Evolutionary conservation across 2,113 vertebrate species (phyloP).

Genomic region (Psophia crepitans): DNA sequence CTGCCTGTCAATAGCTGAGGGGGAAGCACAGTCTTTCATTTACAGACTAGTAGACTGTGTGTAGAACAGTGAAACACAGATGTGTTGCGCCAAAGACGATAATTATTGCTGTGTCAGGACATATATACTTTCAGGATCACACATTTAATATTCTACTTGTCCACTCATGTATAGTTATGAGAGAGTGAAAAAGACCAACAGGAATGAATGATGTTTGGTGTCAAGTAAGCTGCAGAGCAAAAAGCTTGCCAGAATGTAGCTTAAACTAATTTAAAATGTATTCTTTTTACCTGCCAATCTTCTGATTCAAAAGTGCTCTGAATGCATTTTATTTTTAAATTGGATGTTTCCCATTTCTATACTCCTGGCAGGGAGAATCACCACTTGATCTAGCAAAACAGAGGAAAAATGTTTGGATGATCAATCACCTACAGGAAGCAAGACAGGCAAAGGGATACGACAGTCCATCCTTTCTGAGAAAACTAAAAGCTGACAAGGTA

Average conservation of each 20-base stretch:
- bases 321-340: slow-evolving; percentile 51
- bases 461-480: slow-evolving; percentile 95
- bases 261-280: not conserved
- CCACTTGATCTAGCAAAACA: slow-evolving; percentile 97
- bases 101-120: not conserved
- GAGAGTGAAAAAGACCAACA: not conserved
- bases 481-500: slow-evolving; percentile 97
- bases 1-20: slow-evolving; percentile 64
- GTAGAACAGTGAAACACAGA: not conserved
- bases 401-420: slow-evolving; percentile 99
- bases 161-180: not conserved
- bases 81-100: not conserved
- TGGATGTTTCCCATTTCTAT: slow-evolving; percentile 15
- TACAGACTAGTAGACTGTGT: not conserved
- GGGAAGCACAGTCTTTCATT: slow-evolving; percentile 18
- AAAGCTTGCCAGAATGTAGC: not conserved
- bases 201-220: not conserved
- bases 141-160: not conserved
- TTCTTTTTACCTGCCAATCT: slow-evolving; percentile 21
- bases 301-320: not conserved
- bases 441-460: slow-evolving; percentile 97
- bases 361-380: slow-evolving; percentile 85
- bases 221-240: not conserved
- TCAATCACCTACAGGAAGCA: slow-evolving; percentile 96
- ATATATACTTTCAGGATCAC: not conserved